These are phyloP conservation scores for Alligator mississippiensis DNA, from an alignment of 2,113 vertebrate species.

Conservation along the genomic window DNA sequence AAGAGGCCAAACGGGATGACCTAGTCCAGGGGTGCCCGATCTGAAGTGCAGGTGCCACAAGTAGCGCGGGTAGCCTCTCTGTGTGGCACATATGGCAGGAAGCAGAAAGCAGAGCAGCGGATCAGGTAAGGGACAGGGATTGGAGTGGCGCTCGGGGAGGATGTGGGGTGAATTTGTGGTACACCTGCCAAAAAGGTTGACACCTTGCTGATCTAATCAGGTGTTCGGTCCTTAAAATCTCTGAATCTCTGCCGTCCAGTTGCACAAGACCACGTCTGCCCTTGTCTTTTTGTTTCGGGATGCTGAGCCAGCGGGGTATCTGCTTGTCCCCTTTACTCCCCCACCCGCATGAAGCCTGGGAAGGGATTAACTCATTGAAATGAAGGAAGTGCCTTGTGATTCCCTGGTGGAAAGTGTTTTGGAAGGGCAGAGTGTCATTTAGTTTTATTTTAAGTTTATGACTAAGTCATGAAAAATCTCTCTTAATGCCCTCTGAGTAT, in stretches of 20 bases:
- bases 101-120: no score
- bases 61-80: no score
- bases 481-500: neutral
- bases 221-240: neutral
- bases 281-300: neutral
- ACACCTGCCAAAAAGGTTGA: neutral
- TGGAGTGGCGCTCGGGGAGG: no score
- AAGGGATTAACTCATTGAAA: neutral
- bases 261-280: neutral
- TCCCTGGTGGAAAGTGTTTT: accelerated
- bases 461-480: neutral
- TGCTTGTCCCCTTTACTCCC: neutral
- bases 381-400: neutral
- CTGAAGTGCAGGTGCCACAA: no score
- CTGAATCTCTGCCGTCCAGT: neutral
- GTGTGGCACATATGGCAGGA: no score
- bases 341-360: accelerated
- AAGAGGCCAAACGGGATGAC: neutral
- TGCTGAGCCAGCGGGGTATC: neutral
- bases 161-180: no score
- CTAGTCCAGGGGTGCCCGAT: neutral
- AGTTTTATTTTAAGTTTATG: neutral
- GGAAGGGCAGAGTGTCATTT: neutral
- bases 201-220: neutral
- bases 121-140: no score